Evolutionary conservation across 2,797 vertebrate species (phyloP).

Genomic region (Falco rusticolus): DNA sequence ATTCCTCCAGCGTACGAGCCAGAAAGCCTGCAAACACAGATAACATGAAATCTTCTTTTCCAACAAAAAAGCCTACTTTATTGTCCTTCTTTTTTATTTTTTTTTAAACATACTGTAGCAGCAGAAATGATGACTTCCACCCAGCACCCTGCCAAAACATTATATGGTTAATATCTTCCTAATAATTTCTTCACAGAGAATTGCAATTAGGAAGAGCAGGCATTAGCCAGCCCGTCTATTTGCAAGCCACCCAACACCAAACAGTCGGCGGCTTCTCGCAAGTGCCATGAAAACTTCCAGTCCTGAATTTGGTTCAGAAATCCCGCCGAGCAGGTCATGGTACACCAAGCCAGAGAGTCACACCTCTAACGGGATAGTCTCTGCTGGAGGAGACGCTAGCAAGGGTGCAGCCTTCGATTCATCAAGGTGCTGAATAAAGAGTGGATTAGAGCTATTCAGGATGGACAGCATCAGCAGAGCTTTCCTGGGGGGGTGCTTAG

Average conservation of each 20-base stretch:
- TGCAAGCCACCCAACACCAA: constrained; percentile 26
- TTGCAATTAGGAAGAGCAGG: constrained; percentile 52
- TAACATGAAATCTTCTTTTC: constrained; percentile 84
- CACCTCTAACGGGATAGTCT: constrained; percentile 25
- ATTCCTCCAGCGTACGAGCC: constrained; percentile 90
- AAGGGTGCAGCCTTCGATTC: constrained; percentile 20
- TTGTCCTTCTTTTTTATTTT: constrained; percentile 61
- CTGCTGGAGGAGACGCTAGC: neutral
- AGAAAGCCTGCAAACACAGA: constrained; percentile 87
- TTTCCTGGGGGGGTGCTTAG: neutral
- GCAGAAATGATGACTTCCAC: constrained; percentile 63
- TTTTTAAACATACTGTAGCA: constrained; percentile 53
- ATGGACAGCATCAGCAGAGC: constrained; percentile 19
- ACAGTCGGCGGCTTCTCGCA: neutral
- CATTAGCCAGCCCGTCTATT: neutral
- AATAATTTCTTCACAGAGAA: constrained; percentile 58
- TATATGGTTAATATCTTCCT: constrained; percentile 60
- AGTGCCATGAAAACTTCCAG: neutral
- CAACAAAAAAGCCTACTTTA: constrained; percentile 74
- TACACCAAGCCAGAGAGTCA: constrained; percentile 12
- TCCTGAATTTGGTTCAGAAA: constrained; percentile 4
- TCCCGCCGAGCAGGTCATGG: neutral
- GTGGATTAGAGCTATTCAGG: constrained; percentile 39
- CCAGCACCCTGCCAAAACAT: constrained; percentile 65
- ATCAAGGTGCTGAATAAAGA: constrained; percentile 7